These are phyloP conservation scores for Pseudopleuronectes americanus DNA, from an alignment of 2,797 vertebrate species.

Conservation along the genomic window DNA sequence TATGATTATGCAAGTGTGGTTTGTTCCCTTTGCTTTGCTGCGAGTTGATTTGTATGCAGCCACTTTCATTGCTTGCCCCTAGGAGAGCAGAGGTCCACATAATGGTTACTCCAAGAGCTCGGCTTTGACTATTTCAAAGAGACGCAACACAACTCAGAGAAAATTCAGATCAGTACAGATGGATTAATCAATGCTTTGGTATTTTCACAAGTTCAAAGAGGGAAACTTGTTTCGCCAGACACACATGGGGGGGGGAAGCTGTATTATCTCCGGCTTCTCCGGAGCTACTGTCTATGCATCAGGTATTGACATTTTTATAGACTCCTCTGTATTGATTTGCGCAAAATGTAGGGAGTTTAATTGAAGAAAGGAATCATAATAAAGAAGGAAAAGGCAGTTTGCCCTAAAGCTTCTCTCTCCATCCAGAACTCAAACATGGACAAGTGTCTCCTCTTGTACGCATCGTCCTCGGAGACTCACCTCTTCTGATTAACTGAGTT, in stretches of 20 bases:
- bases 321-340: conserved; percentile 65
- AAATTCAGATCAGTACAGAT: conserved; percentile 78
- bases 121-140: conserved; percentile 82
- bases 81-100: conserved; percentile 76
- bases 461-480: conserved; percentile 53
- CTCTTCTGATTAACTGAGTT: conserved; percentile 50
- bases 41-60: conserved; percentile 79
- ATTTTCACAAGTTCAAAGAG: conserved; percentile 79
- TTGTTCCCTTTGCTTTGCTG: conserved; percentile 61
- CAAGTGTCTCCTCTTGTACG: conserved; percentile 32
- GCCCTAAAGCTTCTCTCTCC: conserved; percentile 10
- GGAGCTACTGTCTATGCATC: conserved; percentile 51
- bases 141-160: conserved; percentile 70
- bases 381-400: conserved; percentile 39
- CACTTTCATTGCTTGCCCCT: conserved; percentile 64
- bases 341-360: conserved; percentile 62
- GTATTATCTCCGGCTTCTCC: conserved; percentile 56
- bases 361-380: conserved; percentile 58
- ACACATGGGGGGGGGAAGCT: conserved; percentile 60
- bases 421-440: conserved; percentile 34
- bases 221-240: conserved; percentile 71
- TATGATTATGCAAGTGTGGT: conserved; percentile 67
- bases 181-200: conserved; percentile 79
- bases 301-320: conserved; percentile 75
- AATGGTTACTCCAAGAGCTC: conserved; percentile 72